phyloP scores from a whole-genome alignment of 1,140 invertebrate species.

The Atopsyche davidsoni region DNA sequence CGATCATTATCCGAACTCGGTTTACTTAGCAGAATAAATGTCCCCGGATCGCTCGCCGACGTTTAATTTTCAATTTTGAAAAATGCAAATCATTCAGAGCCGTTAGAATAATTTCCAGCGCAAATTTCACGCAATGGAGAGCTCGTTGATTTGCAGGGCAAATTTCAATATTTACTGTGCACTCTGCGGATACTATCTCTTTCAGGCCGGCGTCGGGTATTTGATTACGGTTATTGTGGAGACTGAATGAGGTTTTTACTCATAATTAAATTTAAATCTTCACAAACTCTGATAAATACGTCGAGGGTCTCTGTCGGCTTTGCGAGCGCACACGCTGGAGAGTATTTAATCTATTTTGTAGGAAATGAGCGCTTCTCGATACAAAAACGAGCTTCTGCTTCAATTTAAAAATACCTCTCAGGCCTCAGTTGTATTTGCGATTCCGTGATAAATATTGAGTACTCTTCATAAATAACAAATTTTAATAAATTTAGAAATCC shows the following conservation, averaged over 20 bases:
- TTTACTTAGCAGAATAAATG: slow-evolving; percentile 21
- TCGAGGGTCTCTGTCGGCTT: too few relatives aligned
- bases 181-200: slow-evolving; percentile 10
- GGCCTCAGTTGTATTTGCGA: too few relatives aligned
- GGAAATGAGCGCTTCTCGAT: too few relatives aligned
- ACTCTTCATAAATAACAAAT: too few relatives aligned
- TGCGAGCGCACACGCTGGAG: too few relatives aligned
- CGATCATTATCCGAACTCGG: slow-evolving; percentile 20
- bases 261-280: slow-evolving; percentile 14
- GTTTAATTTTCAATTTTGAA: slow-evolving; percentile 18
- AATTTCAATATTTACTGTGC: slow-evolving; percentile 16
- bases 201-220: neutral
- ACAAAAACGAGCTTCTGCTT: too few relatives aligned
- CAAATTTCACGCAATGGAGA: slow-evolving; percentile 9
- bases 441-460: too few relatives aligned
- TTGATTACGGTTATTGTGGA: slow-evolving; percentile 6
- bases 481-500: too few relatives aligned
- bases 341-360: too few relatives aligned
- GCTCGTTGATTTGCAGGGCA: slow-evolving; percentile 10
- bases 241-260: slow-evolving; percentile 2
- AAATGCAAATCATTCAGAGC: slow-evolving; percentile 17
- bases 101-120: slow-evolving; percentile 16
- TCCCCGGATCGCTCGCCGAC: slow-evolving; percentile 12
- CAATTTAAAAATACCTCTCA: too few relatives aligned
- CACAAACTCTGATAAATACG: neutral